Conservation (phyloP, 2,113 vertebrate genomes). For the Tricholaema leucomelas region DNA sequence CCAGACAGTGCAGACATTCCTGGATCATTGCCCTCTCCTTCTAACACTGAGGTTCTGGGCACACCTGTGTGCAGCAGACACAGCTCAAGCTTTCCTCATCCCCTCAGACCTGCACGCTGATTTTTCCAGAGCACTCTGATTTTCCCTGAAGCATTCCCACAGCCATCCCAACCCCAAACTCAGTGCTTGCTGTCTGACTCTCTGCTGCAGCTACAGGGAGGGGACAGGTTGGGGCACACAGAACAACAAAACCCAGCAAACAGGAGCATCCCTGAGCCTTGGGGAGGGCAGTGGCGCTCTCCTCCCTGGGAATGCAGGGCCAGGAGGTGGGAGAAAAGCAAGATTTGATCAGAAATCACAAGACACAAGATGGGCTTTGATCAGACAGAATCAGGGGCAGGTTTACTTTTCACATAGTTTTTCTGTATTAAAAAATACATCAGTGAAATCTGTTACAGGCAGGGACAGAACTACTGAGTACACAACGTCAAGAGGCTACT, state of each 20-base stretch:
- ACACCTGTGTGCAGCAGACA: conserved; percentile 4
- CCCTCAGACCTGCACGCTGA: not conserved
- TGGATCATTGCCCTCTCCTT: not conserved
- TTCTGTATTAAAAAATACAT: conserved; percentile 80
- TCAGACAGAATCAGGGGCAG: conserved; percentile 72
- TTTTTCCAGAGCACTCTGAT: not conserved
- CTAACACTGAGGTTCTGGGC: not conserved
- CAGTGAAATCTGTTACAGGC: conserved; percentile 78
- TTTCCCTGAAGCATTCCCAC: not conserved
- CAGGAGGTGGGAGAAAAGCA: conserved; percentile 41
- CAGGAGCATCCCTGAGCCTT: conserved; percentile 35
- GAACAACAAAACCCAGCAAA: not conserved
- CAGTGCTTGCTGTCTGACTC: conserved; percentile 26
- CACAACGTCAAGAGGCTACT: conserved; percentile 75
- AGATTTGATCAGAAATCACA: conserved; percentile 66
- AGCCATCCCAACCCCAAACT: not conserved
- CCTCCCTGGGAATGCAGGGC: not conserved
- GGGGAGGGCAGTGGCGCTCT: not conserved
- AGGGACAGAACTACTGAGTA: conserved; percentile 77
- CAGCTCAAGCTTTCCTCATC: not conserved
- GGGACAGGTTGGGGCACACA: not conserved
- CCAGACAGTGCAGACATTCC: not conserved
- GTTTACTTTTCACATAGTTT: conserved; percentile 76
- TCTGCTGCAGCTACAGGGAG: fast-evolving
- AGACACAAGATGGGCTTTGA: conserved; percentile 69